Evolutionary conservation across 92 coral and sea anemone species (phyloP), one percentile per base, ranked within the genome.

Genomic region (Actinernus sp.): DNA sequence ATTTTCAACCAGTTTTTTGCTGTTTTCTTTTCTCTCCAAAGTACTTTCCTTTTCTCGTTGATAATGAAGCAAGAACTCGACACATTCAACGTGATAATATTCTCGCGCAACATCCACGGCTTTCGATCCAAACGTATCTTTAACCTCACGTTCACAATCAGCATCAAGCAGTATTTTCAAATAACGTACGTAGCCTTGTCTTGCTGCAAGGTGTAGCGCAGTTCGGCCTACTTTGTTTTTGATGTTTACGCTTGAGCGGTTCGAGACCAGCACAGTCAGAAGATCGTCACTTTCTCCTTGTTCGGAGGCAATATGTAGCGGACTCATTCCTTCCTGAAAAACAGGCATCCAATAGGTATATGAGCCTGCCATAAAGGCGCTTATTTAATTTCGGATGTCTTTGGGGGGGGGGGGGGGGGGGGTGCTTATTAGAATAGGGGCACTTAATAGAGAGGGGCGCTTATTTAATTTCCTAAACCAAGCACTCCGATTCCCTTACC

Each of bases 191-290:
- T 70, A 57, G 25, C 96, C 96, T 14, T 31, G 62, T 56, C 82
- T 86, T 1, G 96, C 92, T 8, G 92, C 85, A 7, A 90, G 62
- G 27, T 90, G 96, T 47, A 90, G 91, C 1, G 96, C 80, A 3
- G 96, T 90, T 8, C 93, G 82, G 6, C 90, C 97, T 12, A 91
- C 96, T 57, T 88, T 91, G 68, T 87, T 87, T 25, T 78, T 79
- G 30, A 79, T 71, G 40, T 82, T 88, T 20, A 82, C 85, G 39
- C 48, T 30, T 14, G 68, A 49, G 6, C 41, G 6, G 7, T 64
- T 56, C 2, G 73, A 29, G 2, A 64, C 71, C 39, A 90, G 65
- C 3, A 62, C 49, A 20, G 47, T 45, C 3, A 90, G 23, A 29
- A 86, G 47, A 25, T 74, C 61, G 1, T 61, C 49, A 11, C 65